Conservation (phyloP, 2,797 vertebrate species). For the Ceyx erithaca region DNA sequence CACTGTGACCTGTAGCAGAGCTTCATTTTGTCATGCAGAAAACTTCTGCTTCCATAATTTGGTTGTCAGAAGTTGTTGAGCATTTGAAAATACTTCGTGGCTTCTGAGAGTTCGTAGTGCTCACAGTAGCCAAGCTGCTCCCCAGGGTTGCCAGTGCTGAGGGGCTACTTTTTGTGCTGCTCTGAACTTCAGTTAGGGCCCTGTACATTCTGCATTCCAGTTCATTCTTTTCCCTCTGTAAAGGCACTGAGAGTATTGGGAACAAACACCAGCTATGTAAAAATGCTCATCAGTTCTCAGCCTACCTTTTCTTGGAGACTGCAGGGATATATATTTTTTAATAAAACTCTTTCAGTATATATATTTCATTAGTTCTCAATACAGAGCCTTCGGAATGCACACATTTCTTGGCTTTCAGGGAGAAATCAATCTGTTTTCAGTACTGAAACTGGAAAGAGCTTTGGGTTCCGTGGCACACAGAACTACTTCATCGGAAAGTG, state of each 20-base stretch:
- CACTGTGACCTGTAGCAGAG: rapidly evolving
- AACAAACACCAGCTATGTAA: background rate
- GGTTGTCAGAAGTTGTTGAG: conserved; percentile 4
- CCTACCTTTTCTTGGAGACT: background rate
- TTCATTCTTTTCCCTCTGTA: background rate
- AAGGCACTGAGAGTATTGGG: background rate
- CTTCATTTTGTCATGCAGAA: background rate
- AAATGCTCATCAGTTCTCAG: background rate
- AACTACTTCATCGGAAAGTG: background rate
- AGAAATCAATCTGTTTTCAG: background rate
- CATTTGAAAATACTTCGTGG: background rate
- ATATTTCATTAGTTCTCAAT: background rate
- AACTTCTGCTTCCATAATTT: background rate
- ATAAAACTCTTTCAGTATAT: background rate
- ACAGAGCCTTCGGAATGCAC: background rate
- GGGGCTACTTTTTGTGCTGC: background rate
- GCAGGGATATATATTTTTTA: background rate
- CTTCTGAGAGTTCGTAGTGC: background rate
- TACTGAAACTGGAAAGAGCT: background rate
- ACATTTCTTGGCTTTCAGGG: background rate
- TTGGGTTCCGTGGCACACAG: background rate
- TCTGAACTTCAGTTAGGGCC: background rate
- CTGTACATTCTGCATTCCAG: background rate
- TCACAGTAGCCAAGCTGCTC: background rate
- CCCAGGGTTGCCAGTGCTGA: background rate